Evolutionary conservation across 2,888 invertebrate species (phyloP), one percentile per base, ranked within the genome.

Genomic region (Smittia sp.): DNA sequence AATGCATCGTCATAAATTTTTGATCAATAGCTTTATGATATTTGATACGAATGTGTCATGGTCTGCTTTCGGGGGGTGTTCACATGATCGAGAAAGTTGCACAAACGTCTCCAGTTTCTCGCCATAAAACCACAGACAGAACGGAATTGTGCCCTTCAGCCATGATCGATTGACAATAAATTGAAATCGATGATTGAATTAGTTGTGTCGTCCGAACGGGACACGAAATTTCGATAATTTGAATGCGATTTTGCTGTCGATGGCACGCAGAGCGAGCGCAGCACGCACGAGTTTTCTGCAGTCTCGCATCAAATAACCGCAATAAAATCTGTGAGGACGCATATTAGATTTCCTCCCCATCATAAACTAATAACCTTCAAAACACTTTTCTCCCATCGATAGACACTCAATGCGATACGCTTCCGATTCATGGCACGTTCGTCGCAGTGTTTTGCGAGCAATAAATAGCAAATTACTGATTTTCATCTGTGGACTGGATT

Each of bases 391-490:
- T 32, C 27, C 41, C 52, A 68, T 70, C 15, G 24, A 70, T 54
- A 25, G 13, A 54, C 52, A 22, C 58, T 46, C 46, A 58, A 9
- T 9, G 15, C 13, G 62, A 62, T 63, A 22, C 15, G 54, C 62
- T 72, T 52, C 32, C 39, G 54, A 72, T 72, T 46, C 68, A 24
- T n/a, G 41, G 20, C 68, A 69, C 68, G 68, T 69, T 52, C 46
- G 20, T 13, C 15, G n/a, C 24, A 13, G 13, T 72, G 58, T 38
- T 58, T 72, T 62, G 52, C 72, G 58, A 38, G 69, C 62, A 72
- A 72, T 72, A 72, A 72, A 72, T 72, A 62, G 24, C 72, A 72
- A 62, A 72, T 72, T 69, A 69, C 54, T 27, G 54, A 69, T 25
- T 69, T 69, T 69, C 69, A 69, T 69, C 54, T 27, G 22, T 69